Evolutionary conservation across 2,797 vertebrate genomes (phyloP), one percentile per base, ranked within the genome.

Genomic region (Phataginus tetradactyla): DNA sequence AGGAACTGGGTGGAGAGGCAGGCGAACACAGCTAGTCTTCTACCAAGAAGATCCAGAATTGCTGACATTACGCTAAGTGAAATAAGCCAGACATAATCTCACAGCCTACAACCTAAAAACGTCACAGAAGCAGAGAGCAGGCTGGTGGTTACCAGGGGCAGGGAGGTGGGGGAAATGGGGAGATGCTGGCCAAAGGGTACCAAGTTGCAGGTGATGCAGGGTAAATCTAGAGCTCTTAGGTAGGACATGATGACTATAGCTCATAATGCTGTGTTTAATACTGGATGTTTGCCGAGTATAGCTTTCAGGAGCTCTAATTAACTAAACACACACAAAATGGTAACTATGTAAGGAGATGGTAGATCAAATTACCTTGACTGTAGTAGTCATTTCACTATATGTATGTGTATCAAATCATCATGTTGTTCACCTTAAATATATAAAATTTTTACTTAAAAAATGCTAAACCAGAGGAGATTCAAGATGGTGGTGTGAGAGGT

Each of bases 1-100:
- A 12, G 61, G 2, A 27, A 37, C 25, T 1, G 3, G 25, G 9
- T 8, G 25, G 18, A 17, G 15, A 12, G 14, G n/a, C 0, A 0
- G 6, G 5, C 18, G 15, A 15, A 21, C 55, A 20, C 32, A 34
- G 15, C 25, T 37, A 14, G 39, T 64, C 45, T 21, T 39, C 59
- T 17, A 23, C 9, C 0, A 0, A 32, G 3, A 32, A 29, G 55
- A 86, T 32, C 53, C 55, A 17, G 64, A 53, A 55, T 14, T 45
- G 53, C 7, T 83, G 78, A 69, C 39, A 14, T 15, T 15, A 74
- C 15, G 20, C 37, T 53, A 85, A 61, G 18, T 42, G 63, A 85
- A 57, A 68, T 32, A n/a, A 69, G 63, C 27, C 42, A 53, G 34
- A 85, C 53, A 61, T 32, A 66, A 21, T 27, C 85, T 34, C 66